Evolutionary conservation across 2,113 vertebrate species (phyloP).

Genomic region (Nymphicus hollandicus): DNA sequence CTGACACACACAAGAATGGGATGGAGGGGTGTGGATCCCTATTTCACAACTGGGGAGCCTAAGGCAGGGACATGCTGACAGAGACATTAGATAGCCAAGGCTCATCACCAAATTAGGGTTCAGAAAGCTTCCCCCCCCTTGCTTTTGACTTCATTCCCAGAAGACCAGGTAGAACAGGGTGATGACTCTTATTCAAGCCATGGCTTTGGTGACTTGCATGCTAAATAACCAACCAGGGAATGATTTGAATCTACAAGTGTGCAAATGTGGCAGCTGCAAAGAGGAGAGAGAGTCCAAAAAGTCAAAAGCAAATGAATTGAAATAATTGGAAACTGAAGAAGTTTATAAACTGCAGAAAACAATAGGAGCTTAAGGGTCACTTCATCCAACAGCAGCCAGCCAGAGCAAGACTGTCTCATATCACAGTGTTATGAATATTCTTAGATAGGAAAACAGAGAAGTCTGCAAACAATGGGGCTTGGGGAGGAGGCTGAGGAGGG

Average conservation of each 20-base stretch:
- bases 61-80: slow-evolving; percentile 6
- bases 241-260: neutral
- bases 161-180: neutral
- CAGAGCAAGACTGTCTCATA: neutral
- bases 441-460: slow-evolving; percentile 45
- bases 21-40: neutral
- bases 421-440: slow-evolving; percentile 14
- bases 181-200: neutral
- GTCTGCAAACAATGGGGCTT: slow-evolving; percentile 14
- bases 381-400: slow-evolving; percentile 44
- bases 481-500: neutral
- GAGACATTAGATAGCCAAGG: neutral
- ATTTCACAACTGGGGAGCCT: slow-evolving; percentile 35
- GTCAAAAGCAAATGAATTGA: neutral
- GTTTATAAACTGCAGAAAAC: slow-evolving; percentile 31
- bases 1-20: neutral
- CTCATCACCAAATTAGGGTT: neutral
- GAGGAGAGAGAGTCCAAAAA: neutral
- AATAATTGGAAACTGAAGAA: neutral
- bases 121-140: neutral
- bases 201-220: neutral
- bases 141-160: neutral
- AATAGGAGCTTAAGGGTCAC: slow-evolving; percentile 34
- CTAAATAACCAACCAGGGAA: neutral
- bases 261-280: neutral